Evolutionary conservation across 2,888 invertebrate species (phyloP).

Genomic region (Scaptomyza cyrtandrae): DNA sequence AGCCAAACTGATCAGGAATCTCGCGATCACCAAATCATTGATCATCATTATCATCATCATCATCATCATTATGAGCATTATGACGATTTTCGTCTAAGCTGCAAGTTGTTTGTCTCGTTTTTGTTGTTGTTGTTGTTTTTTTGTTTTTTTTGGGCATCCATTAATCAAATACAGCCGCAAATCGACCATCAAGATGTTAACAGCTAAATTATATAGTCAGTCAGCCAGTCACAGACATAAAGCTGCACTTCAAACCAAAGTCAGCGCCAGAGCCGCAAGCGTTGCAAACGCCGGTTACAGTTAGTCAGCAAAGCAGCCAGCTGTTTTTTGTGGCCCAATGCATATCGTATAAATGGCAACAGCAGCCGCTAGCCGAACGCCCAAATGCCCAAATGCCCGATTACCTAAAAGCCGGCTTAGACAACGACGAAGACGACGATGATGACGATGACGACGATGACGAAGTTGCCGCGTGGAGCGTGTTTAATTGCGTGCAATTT

Average conservation of each 20-base stretch:
- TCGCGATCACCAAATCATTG: conserved; percentile 9
- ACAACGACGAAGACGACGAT: background rate
- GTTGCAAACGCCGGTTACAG: conserved; percentile 9
- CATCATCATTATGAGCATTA: conserved; percentile 17
- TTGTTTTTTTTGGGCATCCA: conserved; percentile 35
- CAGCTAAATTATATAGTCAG: conserved; percentile 67
- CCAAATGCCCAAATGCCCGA: background rate
- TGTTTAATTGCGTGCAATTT: conserved; percentile 78
- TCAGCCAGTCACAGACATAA: conserved; percentile 18
- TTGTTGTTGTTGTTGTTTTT: no score
- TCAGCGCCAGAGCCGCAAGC: conserved; percentile 5
- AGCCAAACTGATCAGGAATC: conserved; percentile 20
- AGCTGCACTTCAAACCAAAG: conserved; percentile 1
- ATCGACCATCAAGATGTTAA: conserved; percentile 75
- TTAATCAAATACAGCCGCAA: conserved; percentile 68
- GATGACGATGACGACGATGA: conserved; percentile 18
- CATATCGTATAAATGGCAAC: conserved; percentile 51
- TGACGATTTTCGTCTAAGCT: conserved; percentile 22
- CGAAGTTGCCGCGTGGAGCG: conserved; percentile 55
- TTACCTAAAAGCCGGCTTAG: conserved; percentile 2
- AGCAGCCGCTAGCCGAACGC: conserved; percentile 23
- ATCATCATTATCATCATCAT: conserved; percentile 13
- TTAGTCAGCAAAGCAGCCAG: conserved; percentile 22
- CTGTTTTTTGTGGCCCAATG: conserved; percentile 42
- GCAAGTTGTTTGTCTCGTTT: conserved; percentile 9